Conservation (phyloP, 2,113 vertebrate species). For the Bos javanicus region DNA sequence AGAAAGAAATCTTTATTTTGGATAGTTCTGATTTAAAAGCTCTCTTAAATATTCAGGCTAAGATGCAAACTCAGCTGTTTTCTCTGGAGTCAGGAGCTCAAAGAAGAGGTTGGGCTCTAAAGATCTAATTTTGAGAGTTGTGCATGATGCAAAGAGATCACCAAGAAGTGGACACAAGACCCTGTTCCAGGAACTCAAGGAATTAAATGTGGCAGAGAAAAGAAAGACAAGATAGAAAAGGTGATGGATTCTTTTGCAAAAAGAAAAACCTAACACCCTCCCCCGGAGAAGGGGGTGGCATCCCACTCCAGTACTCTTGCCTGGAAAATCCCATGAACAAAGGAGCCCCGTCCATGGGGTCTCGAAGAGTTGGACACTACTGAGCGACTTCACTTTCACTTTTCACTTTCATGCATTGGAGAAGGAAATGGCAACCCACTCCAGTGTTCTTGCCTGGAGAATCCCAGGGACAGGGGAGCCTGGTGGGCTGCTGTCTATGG, state of each 20-base stretch:
- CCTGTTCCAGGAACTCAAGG: background rate
- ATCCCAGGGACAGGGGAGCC: too few relatives aligned
- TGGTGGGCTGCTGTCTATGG: too few relatives aligned
- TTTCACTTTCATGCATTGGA: too few relatives aligned
- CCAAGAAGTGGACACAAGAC: background rate
- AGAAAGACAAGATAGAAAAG: background rate
- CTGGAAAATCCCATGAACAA: too few relatives aligned
- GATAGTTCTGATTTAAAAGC: background rate
- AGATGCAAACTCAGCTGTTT: background rate
- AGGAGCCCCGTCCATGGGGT: too few relatives aligned
- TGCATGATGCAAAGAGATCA: background rate
- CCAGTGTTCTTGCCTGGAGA: too few relatives aligned
- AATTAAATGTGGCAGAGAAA: background rate
- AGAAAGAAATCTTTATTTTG: background rate
- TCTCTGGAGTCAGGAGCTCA: background rate
- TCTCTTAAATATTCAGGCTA: background rate
- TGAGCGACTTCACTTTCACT: too few relatives aligned
- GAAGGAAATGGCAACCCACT: too few relatives aligned
- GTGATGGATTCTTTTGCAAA: background rate
- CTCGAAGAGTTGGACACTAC: rapidly evolving
- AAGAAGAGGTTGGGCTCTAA: background rate
- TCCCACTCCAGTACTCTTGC: too few relatives aligned
- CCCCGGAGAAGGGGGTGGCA: too few relatives aligned
- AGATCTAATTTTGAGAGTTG: background rate
- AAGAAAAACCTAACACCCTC: background rate